These are phyloP conservation scores for Erythrocercus mccallii DNA, from an alignment of 2,113 vertebrate genomes.

Conservation along the genomic window DNA sequence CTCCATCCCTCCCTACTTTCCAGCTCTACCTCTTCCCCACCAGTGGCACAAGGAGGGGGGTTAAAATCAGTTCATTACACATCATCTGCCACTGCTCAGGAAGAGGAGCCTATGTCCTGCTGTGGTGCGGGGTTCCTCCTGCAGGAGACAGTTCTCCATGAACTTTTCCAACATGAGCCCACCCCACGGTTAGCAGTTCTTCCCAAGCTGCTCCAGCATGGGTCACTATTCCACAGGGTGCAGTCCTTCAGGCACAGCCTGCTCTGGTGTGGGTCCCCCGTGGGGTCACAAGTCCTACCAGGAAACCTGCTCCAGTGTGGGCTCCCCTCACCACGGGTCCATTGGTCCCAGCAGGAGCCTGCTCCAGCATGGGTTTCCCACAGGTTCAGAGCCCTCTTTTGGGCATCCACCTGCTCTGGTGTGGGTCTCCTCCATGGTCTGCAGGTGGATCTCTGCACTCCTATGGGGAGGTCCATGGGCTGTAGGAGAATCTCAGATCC, in stretches of 20 bases:
- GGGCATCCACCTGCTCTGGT: not conserved
- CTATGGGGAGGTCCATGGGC: fast-evolving
- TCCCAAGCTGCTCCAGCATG: fast-evolving
- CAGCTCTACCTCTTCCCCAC: not conserved
- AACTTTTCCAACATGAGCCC: not conserved
- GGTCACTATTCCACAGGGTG: not conserved
- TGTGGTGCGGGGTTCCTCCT: not conserved
- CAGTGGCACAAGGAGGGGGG: not conserved
- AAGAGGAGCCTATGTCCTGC: not conserved
- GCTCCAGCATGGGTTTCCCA: not conserved
- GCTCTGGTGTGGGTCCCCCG: not conserved
- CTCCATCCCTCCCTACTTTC: not conserved
- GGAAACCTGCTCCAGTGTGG: not conserved
- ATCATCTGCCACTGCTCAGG: not conserved
- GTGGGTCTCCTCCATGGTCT: fast-evolving
- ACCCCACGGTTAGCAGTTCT: fast-evolving
- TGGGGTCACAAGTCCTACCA: not conserved
- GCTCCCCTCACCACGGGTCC: not conserved
- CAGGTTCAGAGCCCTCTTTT: not conserved
- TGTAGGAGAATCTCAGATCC: not conserved
- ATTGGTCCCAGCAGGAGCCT: not conserved
- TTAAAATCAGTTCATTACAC: not conserved
- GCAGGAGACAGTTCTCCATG: fast-evolving
- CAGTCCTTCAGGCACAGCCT: not conserved
- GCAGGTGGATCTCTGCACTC: not conserved